Evolutionary conservation across 37 sponge, comb jelly and placozoan genomes (phyloP), one percentile per base, ranked within the genome.

Genomic region (Cladorhizidae sp.): DNA sequence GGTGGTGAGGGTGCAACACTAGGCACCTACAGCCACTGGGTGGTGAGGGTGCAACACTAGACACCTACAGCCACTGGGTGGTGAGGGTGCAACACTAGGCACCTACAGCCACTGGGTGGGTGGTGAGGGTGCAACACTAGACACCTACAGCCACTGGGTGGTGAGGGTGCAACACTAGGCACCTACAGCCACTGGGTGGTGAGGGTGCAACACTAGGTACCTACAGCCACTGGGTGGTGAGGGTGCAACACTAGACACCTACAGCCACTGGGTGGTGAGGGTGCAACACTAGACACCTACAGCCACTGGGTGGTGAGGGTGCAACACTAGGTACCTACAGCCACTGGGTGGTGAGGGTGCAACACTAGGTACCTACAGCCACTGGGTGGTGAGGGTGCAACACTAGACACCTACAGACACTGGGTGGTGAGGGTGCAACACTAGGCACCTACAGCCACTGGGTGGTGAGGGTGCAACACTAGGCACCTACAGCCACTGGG

Each of bases 231-330:
- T 18, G 38, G 29, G 1, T 38, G 50, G 11, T 62, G 23, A 37
- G 61, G 57, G 56, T 86, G 81, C 3, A 35, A 20, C 20, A 80
- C 21, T 8, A 74, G 59, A 8, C 59, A 29, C n/a, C n/a, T n/a
- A n/a, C n/a, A n/a, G n/a, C n/a, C n/a, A n/a, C n/a, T n/a, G n/a
- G n/a, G n/a, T n/a, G n/a, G n/a, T n/a, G n/a, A n/a, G n/a, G n/a
- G 5, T 45, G 49, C 49, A 45, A 15, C 5, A 33, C 70, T 31
- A 36, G n/a, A 38, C 2, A 71, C 74, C 12, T 52, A 74, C 74
- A 51, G 35, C 41, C 32, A 86, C 61, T 18, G 38, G 29, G 1
- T 38, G 50, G 11, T 62, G 23, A 37, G 61, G 57, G 56, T 86
- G 81, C 3, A 35, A 20, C 20, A 80, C 21, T 8, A 74, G 59